These are phyloP conservation scores for Semicossyphus pulcher DNA, from an alignment of 2,113 vertebrate species.

Conservation along the genomic window DNA sequence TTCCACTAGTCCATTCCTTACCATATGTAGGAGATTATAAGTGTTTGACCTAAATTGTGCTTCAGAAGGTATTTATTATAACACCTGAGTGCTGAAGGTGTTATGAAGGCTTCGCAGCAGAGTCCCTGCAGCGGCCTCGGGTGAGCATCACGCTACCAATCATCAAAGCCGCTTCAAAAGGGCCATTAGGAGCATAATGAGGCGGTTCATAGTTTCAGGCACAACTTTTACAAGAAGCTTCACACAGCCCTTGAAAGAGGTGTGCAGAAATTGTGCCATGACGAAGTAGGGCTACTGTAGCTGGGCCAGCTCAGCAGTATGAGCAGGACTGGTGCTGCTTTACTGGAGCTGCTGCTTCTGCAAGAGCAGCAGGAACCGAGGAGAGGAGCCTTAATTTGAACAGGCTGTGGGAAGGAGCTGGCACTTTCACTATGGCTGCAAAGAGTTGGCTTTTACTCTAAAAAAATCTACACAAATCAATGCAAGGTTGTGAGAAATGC, in stretches of 20 bases:
- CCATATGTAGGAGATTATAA: constrained; percentile 30
- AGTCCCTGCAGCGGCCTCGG: constrained; percentile 19
- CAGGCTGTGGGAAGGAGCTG: constrained; percentile 53
- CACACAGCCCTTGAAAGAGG: constrained; percentile 44
- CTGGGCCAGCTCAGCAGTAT: constrained; percentile 34
- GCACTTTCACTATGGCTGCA: constrained; percentile 40
- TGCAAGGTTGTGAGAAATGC: not conserved
- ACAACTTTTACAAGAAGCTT: constrained; percentile 65
- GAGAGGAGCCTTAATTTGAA: constrained; percentile 57
- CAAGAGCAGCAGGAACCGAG: constrained; percentile 36
- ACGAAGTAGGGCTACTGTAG: constrained; percentile 47
- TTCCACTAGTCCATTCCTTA: not conserved
- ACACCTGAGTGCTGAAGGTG: constrained; percentile 46
- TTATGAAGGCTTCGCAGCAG: constrained; percentile 35
- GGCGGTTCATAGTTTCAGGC: constrained; percentile 51
- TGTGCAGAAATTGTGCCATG: constrained; percentile 11
- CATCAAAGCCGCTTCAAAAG: constrained; percentile 64
- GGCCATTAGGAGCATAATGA: constrained; percentile 55
- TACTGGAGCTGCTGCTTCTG: constrained; percentile 34
- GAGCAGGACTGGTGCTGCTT: constrained; percentile 41
- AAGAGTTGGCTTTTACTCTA: constrained; percentile 34
- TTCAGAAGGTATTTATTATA: constrained; percentile 21
- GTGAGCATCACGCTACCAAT: constrained; percentile 39
- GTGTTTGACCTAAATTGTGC: constrained; percentile 28
- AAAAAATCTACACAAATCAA: not conserved